Base-by-base conservation (phyloP, 2,888 invertebrate species). In the Xestobium rufovillosum region DNA sequence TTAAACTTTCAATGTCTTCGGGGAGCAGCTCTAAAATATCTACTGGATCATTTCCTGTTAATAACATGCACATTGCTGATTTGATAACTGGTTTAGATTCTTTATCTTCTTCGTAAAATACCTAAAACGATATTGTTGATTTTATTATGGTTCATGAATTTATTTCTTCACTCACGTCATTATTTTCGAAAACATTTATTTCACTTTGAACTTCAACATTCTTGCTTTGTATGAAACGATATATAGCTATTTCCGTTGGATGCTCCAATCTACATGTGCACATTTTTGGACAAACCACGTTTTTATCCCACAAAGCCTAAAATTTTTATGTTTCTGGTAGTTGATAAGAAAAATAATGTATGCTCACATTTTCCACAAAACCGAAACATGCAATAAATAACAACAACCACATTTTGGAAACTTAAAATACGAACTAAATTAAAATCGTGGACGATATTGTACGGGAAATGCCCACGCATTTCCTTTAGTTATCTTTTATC, bases 261-360 rank as follows among this genome's bases (percentile, higher is more conserved):
- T 70, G 69, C 37, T 71, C 69, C 50, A 70, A 59, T 41, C 72
- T 67, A 46, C 75, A 75, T n/a, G 69, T 70, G 46, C 75, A 75
- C 26, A 66, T 64, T 27, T 55, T 48, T 11, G 74, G 75, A 45
- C 75, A 75, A 35, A 50, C 48, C 17, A 49, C 45, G 31, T 62
- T 57, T 40, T 59, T 55, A 17, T 58, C 57, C 65, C 65, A 64
- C 43, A 58, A 45, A 33, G 50, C 52, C n/a, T n/a, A n/a, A n/a
- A n/a, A n/a, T n/a, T n/a, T n/a, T n/a, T n/a, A n/a, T n/a, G n/a
- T n/a, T n/a, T n/a, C n/a, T n/a, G n/a, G n/a, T n/a, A n/a, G n/a
- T n/a, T n/a, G n/a, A n/a, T n/a, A n/a, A n/a, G n/a, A n/a, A n/a
- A n/a, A n/a, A n/a, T n/a, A n/a, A n/a, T n/a, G n/a, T n/a, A n/a